Conservation (phyloP, 2,113 vertebrate genomes). For the Anarhynchus alexandrinus region DNA sequence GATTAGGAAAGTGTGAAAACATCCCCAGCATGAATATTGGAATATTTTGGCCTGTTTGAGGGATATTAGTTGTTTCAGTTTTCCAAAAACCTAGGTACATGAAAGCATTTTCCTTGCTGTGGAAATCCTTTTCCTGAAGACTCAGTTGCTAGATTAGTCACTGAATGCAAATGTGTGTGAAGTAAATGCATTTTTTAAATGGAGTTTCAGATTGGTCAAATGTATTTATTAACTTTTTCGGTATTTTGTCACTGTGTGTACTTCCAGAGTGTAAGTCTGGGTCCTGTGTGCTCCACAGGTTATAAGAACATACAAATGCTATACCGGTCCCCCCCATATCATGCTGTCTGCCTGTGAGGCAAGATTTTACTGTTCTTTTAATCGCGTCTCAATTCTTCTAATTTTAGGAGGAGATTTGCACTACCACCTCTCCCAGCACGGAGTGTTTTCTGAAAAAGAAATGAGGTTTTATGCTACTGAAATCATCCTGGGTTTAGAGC, state of each 20-base stretch:
- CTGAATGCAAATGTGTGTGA: neutral
- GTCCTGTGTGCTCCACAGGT: neutral
- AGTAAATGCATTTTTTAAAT: neutral
- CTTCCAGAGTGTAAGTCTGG: neutral
- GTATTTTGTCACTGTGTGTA: neutral
- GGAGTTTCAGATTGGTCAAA: neutral
- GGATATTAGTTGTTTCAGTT: neutral
- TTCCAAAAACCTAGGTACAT: neutral
- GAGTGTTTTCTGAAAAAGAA: conserved; percentile 96
- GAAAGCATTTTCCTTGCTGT: neutral
- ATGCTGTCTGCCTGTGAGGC: neutral
- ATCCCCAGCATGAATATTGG: neutral
- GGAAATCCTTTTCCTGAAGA: neutral
- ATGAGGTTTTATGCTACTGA: conserved; percentile 97
- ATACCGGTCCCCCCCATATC: fast-evolving
- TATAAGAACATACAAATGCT: neutral
- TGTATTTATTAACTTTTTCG: neutral
- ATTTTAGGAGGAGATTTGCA: conserved; percentile 91
- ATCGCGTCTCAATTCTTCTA: neutral
- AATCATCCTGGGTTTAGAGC: conserved; percentile 95
- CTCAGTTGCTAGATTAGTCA: neutral
- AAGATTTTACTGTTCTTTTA: neutral
- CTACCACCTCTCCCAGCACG: conserved; percentile 97
- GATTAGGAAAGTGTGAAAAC: neutral
- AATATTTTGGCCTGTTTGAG: neutral